A percentile compares a stretch with the other conserved stretches of the same genome.
These are phyloP conservation scores for Caenorhabditis brenneri DNA, from an alignment of 1,140 invertebrate genomes.

Conservation along the genomic window DNA sequence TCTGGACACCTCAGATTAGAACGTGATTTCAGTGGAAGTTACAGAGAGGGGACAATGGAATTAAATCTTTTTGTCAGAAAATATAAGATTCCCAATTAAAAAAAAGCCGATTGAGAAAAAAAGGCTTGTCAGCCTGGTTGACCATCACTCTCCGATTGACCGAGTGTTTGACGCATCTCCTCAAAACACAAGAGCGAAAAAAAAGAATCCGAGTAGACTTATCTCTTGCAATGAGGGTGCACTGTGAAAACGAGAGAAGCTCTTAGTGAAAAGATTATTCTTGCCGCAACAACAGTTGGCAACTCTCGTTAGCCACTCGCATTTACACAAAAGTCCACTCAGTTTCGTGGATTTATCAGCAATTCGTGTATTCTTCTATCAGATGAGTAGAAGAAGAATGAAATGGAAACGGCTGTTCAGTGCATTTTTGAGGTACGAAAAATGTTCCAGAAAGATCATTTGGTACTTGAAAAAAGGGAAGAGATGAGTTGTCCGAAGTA, in stretches of 20 bases:
- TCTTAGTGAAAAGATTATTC: background rate
- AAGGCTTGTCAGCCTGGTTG: background rate
- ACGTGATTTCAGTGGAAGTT: too few species aligned
- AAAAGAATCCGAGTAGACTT: background rate
- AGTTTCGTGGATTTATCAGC: slow-evolving; percentile 15
- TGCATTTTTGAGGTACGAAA: background rate
- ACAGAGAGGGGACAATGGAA: too few species aligned
- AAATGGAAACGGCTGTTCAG: background rate
- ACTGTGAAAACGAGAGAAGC: background rate
- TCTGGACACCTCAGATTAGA: too few species aligned
- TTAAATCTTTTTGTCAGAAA: too few species aligned
- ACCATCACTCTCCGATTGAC: slow-evolving; percentile 10
- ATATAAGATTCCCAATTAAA: too few species aligned
- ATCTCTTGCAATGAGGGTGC: background rate
- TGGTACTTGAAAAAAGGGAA: background rate
- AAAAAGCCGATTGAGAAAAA: background rate
- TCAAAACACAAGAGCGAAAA: background rate
- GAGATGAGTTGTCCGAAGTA: background rate
- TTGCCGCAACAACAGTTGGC: slow-evolving; percentile 21
- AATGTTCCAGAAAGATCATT: background rate
- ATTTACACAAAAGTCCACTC: slow-evolving; percentile 36
- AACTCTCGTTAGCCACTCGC: slow-evolving; percentile 8
- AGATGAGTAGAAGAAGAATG: background rate
- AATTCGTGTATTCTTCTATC: slow-evolving; percentile 27
- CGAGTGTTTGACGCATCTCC: background rate